Conservation (phyloP, 2,797 vertebrate genomes). For the Gouania willdenowi region DNA sequence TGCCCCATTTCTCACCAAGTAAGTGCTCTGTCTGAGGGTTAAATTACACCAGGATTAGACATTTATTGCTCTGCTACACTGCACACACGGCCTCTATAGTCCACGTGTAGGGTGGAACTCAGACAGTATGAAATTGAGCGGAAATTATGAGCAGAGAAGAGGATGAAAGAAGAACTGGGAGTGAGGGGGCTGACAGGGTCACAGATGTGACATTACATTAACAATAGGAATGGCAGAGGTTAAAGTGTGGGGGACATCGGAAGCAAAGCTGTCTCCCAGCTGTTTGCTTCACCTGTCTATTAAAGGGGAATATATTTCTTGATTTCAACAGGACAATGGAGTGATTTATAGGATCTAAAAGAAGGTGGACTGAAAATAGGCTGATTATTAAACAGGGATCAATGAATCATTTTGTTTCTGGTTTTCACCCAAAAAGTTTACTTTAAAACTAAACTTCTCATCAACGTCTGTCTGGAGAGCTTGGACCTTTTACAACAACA, state of each 20-base stretch:
- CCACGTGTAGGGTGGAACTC: constrained; percentile 49
- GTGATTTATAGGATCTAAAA: constrained; percentile 69
- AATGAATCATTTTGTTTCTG: constrained; percentile 57
- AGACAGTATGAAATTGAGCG: constrained; percentile 77
- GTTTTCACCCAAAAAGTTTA: no score
- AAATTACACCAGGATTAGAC: constrained; percentile 53
- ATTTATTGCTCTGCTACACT: no score
- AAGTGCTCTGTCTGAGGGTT: constrained; percentile 12
- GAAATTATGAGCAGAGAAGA: constrained; percentile 70
- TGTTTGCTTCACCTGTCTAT: constrained; percentile 79
- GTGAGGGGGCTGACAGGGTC: constrained; percentile 72
- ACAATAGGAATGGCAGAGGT: constrained; percentile 57
- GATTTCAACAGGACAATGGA: constrained; percentile 45
- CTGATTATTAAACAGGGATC: constrained; percentile 46
- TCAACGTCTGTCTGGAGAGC: not conserved
- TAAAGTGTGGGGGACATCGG: constrained; percentile 70
- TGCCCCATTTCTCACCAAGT: not conserved
- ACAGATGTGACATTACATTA: constrained; percentile 72
- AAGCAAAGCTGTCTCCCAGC: constrained; percentile 74
- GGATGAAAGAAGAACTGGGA: constrained; percentile 42
- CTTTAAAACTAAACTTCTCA: no score
- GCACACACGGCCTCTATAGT: constrained; percentile 13
- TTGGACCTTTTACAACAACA: constrained; percentile 25
- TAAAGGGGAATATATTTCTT: constrained; percentile 70
- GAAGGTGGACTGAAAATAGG: constrained; percentile 36